Conservation (phyloP, 2,113 vertebrate genomes). For the Pedetes capensis region DNA sequence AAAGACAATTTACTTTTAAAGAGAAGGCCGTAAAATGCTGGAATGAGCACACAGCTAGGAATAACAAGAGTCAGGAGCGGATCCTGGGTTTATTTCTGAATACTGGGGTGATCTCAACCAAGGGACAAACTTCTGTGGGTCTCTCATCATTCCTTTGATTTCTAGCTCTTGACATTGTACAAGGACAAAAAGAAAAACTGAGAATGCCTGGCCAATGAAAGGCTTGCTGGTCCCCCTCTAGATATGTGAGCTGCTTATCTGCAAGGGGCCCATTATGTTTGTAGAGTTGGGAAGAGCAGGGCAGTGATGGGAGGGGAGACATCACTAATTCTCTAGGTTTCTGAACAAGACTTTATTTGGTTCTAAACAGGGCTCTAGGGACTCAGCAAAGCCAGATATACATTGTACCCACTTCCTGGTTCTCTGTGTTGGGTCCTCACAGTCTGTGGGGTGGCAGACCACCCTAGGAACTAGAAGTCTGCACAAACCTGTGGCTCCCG, state of each 20-base stretch:
- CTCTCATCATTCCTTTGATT: neutral
- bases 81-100: neutral
- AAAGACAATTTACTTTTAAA: neutral
- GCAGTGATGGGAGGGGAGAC: neutral
- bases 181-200: neutral
- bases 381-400: rapidly evolving
- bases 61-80: neutral
- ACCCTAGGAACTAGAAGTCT: too few species aligned
- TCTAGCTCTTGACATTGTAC: neutral
- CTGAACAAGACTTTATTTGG: neutral
- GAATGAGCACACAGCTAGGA: neutral
- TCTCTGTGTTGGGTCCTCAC: neutral
- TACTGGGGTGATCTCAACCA: neutral
- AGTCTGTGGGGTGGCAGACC: neutral
- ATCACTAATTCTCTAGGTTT: neutral
- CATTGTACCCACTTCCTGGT: neutral
- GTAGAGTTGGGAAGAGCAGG: neutral
- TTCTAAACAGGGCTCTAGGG: neutral
- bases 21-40: neutral
- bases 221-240: neutral
- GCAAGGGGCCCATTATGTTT: neutral
- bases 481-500: neutral
- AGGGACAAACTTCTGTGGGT: neutral
- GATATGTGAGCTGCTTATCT: neutral
- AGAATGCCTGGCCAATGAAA: neutral